A percentile compares a stretch with the other conserved stretches of the same genome.
These are phyloP conservation scores for Bryconaethiops microstoma DNA, from an alignment of 2,797 vertebrate genomes.

Conservation along the genomic window DNA sequence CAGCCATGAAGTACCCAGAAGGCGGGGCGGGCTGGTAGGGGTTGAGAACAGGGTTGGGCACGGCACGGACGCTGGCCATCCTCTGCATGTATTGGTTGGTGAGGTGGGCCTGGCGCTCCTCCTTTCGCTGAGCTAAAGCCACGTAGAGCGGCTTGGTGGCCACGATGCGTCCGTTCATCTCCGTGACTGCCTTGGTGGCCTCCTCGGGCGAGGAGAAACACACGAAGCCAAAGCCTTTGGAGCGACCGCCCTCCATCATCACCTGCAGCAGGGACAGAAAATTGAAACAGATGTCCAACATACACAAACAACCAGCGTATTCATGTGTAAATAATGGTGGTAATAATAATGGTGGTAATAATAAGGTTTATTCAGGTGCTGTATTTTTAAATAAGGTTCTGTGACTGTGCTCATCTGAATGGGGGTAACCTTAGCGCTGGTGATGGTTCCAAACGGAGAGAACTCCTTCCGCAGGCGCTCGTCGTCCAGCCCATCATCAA, in stretches of 20 bases:
- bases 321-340: no score
- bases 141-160: constrained; percentile 96
- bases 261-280: constrained; percentile 77
- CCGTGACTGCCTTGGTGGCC: constrained; percentile 96
- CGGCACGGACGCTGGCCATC: constrained; percentile 92
- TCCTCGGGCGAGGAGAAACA: constrained; percentile 98
- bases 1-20: constrained; percentile 97
- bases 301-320: no score
- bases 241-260: constrained; percentile 97
- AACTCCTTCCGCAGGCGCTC: constrained; percentile 82
- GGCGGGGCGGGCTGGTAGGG: constrained; percentile 93
- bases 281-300: no score
- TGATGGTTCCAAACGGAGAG: constrained; percentile 80
- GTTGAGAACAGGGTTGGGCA: constrained; percentile 95
- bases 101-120: constrained; percentile 95
- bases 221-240: constrained; percentile 97
- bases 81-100: constrained; percentile 99
- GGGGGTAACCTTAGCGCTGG: constrained; percentile 77
- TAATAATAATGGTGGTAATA: no score
- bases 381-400: no score
- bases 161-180: constrained; percentile 98
- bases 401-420: constrained; percentile 15
- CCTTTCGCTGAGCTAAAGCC: constrained; percentile 94
- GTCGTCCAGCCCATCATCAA: constrained; percentile 95
- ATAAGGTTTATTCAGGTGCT: no score